Base-by-base conservation (phyloP, 2,797 vertebrate genomes). In the Hipposideros larvatus region DNA sequence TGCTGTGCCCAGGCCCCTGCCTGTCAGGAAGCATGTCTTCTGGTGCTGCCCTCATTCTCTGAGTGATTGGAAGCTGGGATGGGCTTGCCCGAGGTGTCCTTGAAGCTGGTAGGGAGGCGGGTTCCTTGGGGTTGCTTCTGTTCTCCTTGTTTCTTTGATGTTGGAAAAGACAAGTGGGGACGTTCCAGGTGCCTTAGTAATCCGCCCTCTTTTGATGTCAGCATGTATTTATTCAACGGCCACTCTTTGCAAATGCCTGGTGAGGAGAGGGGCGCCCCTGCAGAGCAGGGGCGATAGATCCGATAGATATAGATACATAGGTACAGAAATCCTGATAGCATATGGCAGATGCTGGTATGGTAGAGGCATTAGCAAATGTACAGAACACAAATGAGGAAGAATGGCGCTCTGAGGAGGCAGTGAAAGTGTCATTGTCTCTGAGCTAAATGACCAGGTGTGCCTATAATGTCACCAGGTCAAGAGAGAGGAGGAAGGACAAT, bases 41-140 rank as follows among this genome's bases (percentile, higher is more conserved):
- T 3, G 26, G 43, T 1, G 0, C 11, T 28, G 10, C 4, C 26
- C 26, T 5, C 1, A 0, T 53, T 14, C 77, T 46, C 37, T 1
- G 16, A 37, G 70, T 14, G 34, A 37, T 61, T 34, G 22, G 61
- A 46, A 65, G 37, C 71, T 82, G 78, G 31, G 1, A 1, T 46
- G 22, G 28, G 21, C n/a, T 80, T 73, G 7, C 78, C 61, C 8
- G 59, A 48, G 75, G 22, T 11, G 2, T 84, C 77, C 95, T 31
- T 16, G 46, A 78, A 73, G 34, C 74, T 63, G 65, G 8, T 14
- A 22, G 34, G 14, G 34, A 70, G 63, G 19, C 61, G 59, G 68
- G 14, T 26, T 83, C 63, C 63, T 0, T 0, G 1, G 22, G 82
- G 31, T 34, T 46, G 74, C n/a, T 75, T 85, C 66, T 83, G 11